A percentile compares a stretch with the other conserved stretches of the same genome.
These are phyloP conservation scores for Limosa lapponica DNA, from an alignment of 2,797 vertebrate genomes.

Conservation along the genomic window DNA sequence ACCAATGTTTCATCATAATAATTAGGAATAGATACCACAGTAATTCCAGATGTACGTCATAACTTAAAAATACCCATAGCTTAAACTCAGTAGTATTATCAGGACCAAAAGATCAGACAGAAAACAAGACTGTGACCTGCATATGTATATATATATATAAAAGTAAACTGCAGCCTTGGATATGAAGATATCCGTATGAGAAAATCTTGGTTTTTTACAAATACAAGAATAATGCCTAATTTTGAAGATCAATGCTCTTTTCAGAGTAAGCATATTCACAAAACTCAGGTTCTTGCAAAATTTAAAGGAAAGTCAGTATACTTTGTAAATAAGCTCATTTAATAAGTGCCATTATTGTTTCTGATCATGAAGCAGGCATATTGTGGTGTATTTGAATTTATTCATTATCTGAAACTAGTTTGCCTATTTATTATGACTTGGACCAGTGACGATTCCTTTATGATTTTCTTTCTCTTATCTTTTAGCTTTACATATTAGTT, in stretches of 20 bases:
- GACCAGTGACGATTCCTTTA: not conserved
- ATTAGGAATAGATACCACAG: not conserved
- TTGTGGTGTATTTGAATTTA: not conserved
- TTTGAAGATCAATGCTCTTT: not conserved
- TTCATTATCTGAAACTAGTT: not conserved
- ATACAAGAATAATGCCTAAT: not conserved
- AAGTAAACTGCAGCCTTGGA: not conserved
- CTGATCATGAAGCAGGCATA: not conserved
- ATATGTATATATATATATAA: not conserved
- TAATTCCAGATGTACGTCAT: not conserved
- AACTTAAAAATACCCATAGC: not conserved
- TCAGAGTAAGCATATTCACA: not conserved
- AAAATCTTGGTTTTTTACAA: not conserved
- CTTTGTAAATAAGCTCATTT: not conserved
- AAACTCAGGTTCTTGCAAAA: not conserved
- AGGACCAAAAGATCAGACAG: not conserved
- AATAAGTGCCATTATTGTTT: not conserved
- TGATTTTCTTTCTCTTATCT: not conserved
- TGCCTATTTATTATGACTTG: not conserved
- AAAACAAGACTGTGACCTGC: not conserved
- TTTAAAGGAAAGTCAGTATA: not conserved
- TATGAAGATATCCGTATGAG: not conserved
- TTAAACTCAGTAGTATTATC: not conserved
- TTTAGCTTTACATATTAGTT: not conserved
- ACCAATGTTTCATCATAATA: not conserved